These are phyloP conservation scores for Petrophora chlorosata DNA, from an alignment of 2,888 invertebrate genomes.

Conservation along the genomic window DNA sequence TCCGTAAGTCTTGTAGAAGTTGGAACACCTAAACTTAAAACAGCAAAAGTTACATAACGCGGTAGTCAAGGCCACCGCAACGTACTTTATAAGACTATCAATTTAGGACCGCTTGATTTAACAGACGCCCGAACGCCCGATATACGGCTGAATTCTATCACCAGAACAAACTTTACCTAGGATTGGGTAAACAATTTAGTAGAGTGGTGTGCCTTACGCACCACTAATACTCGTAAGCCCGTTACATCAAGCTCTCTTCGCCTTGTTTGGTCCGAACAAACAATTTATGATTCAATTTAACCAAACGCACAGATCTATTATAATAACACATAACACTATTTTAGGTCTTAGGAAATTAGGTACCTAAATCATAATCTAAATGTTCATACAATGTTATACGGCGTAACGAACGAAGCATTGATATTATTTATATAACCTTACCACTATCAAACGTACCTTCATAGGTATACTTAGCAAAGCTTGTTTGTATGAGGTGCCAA, in stretches of 20 bases:
- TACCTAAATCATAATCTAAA: no score
- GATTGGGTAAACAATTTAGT: constrained; percentile 44
- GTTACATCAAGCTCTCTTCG: constrained; percentile 27
- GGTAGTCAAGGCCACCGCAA: constrained; percentile 2
- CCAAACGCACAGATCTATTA: constrained; percentile 12
- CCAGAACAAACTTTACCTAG: constrained; percentile 45
- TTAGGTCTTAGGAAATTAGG: no score
- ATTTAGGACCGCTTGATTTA: constrained; percentile 25
- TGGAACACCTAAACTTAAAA: no score
- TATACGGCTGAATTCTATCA: constrained; percentile 40
- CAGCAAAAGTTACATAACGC: not conserved
- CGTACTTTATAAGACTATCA: constrained; percentile 19
- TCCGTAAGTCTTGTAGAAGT: no score
- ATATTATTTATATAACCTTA: no score
- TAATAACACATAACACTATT: no score
- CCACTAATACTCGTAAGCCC: constrained; percentile 29
- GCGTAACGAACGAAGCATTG: no score
- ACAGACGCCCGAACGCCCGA: constrained; percentile 15
- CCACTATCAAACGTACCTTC: no score
- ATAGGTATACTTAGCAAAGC: no score
- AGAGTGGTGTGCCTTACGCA: constrained; percentile 37
- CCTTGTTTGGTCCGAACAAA: constrained; percentile 25
- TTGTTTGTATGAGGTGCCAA: no score
- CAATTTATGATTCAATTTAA: constrained; percentile 29
- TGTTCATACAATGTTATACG: no score